Evolutionary conservation across 2,888 invertebrate species (phyloP).

Genomic region (Sialis fuliginosa): DNA sequence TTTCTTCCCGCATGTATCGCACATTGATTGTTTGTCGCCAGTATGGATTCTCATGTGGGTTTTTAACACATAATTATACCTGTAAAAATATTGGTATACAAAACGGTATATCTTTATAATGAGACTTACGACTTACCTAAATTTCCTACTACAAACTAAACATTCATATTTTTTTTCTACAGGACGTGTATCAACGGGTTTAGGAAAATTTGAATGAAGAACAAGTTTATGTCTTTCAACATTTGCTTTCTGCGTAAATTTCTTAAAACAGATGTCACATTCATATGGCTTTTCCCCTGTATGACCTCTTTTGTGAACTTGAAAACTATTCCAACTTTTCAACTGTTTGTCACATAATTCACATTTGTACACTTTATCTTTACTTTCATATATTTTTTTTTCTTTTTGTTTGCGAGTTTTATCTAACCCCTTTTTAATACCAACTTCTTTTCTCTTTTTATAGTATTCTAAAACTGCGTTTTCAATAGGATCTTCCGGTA

Average conservation of each 20-base stretch:
- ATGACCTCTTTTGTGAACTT: neutral
- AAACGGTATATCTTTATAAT: too few species aligned
- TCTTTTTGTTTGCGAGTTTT: neutral
- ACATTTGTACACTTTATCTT: neutral
- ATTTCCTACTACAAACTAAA: neutral
- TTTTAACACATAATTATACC: neutral
- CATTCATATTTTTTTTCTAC: neutral
- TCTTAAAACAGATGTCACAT: neutral
- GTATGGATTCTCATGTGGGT: conserved; percentile 1
- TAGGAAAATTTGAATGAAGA: neutral
- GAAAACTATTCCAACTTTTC: neutral
- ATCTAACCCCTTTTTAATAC: neutral
- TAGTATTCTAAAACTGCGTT: neutral
- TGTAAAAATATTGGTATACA: too few species aligned
- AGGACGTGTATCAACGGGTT: neutral
- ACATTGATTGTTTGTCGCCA: neutral
- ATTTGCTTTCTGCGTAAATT: neutral
- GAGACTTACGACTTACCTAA: neutral
- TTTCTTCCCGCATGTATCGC: neutral
- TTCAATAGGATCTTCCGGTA: neutral
- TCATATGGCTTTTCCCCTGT: neutral
- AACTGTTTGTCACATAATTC: neutral
- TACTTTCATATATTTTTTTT: neutral
- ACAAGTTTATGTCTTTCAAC: neutral
- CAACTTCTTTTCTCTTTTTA: neutral